These are phyloP conservation scores for Aramus guarauna DNA, from an alignment of 2,113 vertebrate species.

Conservation along the genomic window DNA sequence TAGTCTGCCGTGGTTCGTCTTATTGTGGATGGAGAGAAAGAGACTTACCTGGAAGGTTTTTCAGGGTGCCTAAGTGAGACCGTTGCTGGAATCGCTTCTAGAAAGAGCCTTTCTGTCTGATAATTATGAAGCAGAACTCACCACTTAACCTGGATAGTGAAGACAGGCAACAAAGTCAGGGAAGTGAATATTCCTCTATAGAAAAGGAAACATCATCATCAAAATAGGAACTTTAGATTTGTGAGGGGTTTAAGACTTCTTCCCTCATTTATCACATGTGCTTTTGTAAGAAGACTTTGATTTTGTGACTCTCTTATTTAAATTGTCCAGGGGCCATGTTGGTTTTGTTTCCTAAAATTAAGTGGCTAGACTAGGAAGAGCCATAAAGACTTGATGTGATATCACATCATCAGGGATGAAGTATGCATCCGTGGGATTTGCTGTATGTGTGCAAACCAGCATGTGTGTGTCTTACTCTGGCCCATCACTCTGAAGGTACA, in stretches of 20 bases:
- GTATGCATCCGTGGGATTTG: background rate
- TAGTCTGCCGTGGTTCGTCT: background rate
- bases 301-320: background rate
- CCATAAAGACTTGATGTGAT: background rate
- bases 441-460: background rate
- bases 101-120: background rate
- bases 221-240: background rate
- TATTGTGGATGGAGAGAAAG: background rate
- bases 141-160: background rate
- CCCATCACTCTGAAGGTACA: background rate
- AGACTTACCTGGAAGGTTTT: background rate
- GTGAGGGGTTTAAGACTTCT: background rate
- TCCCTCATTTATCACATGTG: background rate
- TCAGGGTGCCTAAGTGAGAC: background rate
- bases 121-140: background rate
- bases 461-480: background rate
- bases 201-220: background rate
- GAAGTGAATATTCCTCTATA: background rate
- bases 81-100: background rate
- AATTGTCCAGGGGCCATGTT: background rate
- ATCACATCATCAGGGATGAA: background rate
- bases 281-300: background rate
- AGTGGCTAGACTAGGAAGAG: background rate
- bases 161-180: background rate
- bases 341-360: background rate